These are phyloP conservation scores for Coregonus ussuriensis DNA, from an alignment of 2,797 vertebrate species.

Conservation along the genomic window DNA sequence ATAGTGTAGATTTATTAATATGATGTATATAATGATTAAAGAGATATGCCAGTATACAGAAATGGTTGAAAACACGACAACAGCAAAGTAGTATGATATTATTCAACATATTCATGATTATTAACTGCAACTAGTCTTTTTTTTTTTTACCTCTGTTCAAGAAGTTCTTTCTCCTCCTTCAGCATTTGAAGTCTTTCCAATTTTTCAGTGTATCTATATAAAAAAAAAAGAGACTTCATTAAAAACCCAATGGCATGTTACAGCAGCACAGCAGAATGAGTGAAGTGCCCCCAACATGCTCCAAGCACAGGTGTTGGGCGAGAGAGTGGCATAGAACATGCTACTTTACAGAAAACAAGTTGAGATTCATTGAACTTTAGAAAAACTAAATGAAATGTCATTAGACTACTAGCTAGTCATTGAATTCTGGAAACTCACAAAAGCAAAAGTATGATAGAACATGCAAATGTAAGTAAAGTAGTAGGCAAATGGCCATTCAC, in stretches of 20 bases:
- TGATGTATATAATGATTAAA: not conserved
- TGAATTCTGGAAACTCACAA: not conserved
- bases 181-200: conserved; percentile 84
- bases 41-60: no score
- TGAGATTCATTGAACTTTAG: not conserved
- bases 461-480: not conserved
- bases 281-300: not conserved
- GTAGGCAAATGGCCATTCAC: not conserved
- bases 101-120: no score
- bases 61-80: no score
- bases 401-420: not conserved
- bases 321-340: not conserved
- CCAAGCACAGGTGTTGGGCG: no score
- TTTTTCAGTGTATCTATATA: conserved; percentile 87
- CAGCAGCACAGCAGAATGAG: no score
- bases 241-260: not conserved
- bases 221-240: not conserved
- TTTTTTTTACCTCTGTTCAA: conserved; percentile 84
- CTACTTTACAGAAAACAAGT: not conserved
- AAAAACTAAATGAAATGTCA: not conserved
- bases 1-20: not conserved
- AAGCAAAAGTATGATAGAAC: not conserved
- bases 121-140: no score
- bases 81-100: no score
- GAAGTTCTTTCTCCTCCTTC: conserved; percentile 85